A percentile compares a stretch with the other conserved stretches of the same genome.
Conservation (phyloP, 2,113 vertebrate species). For the Crypturellus undulatus region DNA sequence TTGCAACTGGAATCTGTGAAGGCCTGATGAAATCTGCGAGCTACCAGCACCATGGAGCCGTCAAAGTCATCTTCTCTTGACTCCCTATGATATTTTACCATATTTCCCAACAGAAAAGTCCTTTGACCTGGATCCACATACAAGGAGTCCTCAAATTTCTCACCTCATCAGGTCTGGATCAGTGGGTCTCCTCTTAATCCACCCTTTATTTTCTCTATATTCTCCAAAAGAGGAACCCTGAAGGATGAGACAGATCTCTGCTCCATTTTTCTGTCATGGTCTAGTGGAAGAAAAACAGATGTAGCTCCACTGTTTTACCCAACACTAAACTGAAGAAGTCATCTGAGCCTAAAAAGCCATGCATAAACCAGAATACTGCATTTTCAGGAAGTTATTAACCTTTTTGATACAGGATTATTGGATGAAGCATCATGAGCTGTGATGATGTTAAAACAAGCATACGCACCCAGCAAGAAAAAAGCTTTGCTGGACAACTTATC, state of each 20-base stretch:
- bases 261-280: not conserved
- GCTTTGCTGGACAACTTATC: not conserved
- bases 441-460: not conserved
- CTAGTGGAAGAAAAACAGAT: not conserved
- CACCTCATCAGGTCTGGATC: not conserved
- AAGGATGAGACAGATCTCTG: rapidly evolving
- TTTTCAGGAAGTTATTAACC: not conserved
- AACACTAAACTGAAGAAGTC: not conserved
- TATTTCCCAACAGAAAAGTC: not conserved
- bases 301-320: not conserved
- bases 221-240: not conserved
- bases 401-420: not conserved
- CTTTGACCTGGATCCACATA: not conserved
- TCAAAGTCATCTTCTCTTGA: not conserved
- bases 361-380: not conserved
- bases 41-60: not conserved
- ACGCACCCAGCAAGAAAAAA: not conserved
- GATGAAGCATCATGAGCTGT: not conserved
- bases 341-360: not conserved
- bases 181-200: not conserved
- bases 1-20: no score
- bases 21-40: no score
- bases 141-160: not conserved
- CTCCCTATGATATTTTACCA: not conserved
- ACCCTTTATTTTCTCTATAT: not conserved